A percentile compares a stretch with the other conserved stretches of the same genome.
These are phyloP conservation scores for Pachyramphus minor DNA, from an alignment of 2,113 vertebrate species.

Conservation along the genomic window DNA sequence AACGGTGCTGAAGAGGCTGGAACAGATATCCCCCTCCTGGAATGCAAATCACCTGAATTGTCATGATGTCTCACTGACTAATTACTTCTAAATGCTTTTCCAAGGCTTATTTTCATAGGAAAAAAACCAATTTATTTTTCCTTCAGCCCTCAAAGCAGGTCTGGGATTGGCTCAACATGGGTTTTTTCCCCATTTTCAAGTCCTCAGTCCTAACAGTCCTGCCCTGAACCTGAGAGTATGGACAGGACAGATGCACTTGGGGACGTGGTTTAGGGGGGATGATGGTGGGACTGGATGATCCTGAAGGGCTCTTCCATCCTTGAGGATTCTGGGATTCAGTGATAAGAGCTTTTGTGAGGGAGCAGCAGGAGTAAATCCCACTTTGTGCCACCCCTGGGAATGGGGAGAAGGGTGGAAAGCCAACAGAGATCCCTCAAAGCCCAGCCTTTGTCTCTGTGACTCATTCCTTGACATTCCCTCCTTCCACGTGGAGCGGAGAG, in stretches of 20 bases:
- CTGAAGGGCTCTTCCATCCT: neutral
- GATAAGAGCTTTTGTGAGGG: neutral
- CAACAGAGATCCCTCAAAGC: neutral
- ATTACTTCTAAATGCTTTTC: neutral
- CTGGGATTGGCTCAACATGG: neutral
- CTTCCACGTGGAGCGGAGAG: neutral
- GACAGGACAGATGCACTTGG: neutral
- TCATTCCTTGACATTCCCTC: neutral
- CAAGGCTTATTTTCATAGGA: neutral
- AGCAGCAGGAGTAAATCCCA: neutral
- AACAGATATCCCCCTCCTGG: neutral
- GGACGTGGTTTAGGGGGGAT: neutral
- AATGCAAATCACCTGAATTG: constrained; percentile 19
- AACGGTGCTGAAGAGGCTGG: neutral
- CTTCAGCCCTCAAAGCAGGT: neutral
- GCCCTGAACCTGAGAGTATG: no score
- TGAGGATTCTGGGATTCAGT: neutral
- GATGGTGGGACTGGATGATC: neutral
- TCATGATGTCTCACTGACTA: neutral
- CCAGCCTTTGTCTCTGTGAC: neutral
- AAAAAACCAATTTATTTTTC: neutral
- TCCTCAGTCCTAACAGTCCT: neutral
- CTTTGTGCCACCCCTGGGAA: neutral
- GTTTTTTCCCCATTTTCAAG: neutral
- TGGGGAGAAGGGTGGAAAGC: neutral